Percentiles rank a stretch among this genome's conserved stretches.
Conservation (phyloP, 2,888 invertebrate species). For the Meloe dianella region DNA sequence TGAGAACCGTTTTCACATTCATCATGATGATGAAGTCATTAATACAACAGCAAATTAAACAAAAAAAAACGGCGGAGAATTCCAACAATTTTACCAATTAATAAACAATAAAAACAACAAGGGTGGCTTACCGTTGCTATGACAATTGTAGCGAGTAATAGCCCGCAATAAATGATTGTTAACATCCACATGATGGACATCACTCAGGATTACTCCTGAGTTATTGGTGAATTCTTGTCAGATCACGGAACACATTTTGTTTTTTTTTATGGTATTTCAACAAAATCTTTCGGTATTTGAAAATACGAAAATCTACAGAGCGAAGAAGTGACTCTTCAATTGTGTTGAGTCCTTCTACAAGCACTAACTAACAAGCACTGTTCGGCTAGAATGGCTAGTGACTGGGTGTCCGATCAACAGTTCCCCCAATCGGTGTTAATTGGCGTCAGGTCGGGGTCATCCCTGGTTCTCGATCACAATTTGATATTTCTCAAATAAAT, state of each 20-base stretch:
- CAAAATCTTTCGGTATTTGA: background rate
- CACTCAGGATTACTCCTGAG: constrained; percentile 15
- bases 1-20: background rate
- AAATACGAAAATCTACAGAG: background rate
- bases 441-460: constrained; percentile 32
- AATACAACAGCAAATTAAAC: background rate
- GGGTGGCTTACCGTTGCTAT: constrained; percentile 30
- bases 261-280: background rate
- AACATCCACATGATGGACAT: constrained; percentile 32
- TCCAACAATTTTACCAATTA: background rate
- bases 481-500: background rate
- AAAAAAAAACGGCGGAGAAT: constrained; percentile 1
- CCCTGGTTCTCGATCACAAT: background rate
- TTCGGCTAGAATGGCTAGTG: constrained; percentile 16
- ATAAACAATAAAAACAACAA: background rate
- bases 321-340: too few relatives aligned
- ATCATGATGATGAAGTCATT: constrained; percentile 17
- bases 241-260: constrained; percentile 20
- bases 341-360: constrained; percentile 5
- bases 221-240: constrained; percentile 13
- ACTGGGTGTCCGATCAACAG: constrained; percentile 25
- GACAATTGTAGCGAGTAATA: constrained; percentile 23
- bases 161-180: constrained; percentile 31
- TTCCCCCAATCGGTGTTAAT: constrained; percentile 33
- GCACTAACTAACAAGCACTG: constrained; percentile 19